A percentile compares a stretch with the other conserved stretches of the same genome.
Conservation (phyloP, 23 tunicate genomes). For the Botrylloides violaceus region DNA sequence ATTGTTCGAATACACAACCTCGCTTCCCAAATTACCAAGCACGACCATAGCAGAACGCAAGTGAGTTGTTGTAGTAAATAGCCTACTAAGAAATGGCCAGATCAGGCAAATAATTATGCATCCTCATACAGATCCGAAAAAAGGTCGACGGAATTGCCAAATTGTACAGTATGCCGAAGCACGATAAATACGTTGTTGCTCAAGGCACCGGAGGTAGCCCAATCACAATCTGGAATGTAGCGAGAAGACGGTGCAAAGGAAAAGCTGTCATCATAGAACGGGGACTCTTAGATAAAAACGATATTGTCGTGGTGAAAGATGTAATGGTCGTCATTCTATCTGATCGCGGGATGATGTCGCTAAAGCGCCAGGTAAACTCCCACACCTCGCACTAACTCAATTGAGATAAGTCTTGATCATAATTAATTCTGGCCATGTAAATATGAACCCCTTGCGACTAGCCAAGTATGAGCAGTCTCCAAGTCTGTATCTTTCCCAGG, state of each 20-base stretch:
- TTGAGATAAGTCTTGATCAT: too few species aligned
- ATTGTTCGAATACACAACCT: slow-evolving; percentile 60
- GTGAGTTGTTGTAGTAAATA: slow-evolving; percentile 9
- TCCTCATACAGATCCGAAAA: background rate
- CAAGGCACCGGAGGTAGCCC: slow-evolving; percentile 72
- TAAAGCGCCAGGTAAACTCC: background rate
- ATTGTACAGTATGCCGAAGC: slow-evolving; percentile 9
- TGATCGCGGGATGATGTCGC: slow-evolving; percentile 65
- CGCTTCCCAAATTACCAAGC: slow-evolving; percentile 53
- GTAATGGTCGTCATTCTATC: slow-evolving; percentile 49
- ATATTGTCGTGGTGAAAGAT: slow-evolving; percentile 76
- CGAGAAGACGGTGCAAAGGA: slow-evolving; percentile 75
- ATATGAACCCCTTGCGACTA: background rate
- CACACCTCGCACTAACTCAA: too few species aligned
- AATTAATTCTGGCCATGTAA: too few species aligned
- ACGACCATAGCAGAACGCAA: slow-evolving; percentile 52
- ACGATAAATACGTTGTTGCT: slow-evolving; percentile 77
- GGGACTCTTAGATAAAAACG: slow-evolving; percentile 75
- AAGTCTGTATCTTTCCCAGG: slow-evolving; percentile 31
- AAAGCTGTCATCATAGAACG: slow-evolving; percentile 85
- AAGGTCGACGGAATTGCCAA: slow-evolving; percentile 23
- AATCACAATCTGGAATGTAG: slow-evolving; percentile 88
- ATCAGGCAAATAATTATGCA: too few species aligned
- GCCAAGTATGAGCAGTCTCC: background rate
- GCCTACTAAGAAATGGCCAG: too few species aligned